Base-by-base conservation (phyloP, 1,140 invertebrate species). In the Carcinoscorpius rotundicauda region DNA sequence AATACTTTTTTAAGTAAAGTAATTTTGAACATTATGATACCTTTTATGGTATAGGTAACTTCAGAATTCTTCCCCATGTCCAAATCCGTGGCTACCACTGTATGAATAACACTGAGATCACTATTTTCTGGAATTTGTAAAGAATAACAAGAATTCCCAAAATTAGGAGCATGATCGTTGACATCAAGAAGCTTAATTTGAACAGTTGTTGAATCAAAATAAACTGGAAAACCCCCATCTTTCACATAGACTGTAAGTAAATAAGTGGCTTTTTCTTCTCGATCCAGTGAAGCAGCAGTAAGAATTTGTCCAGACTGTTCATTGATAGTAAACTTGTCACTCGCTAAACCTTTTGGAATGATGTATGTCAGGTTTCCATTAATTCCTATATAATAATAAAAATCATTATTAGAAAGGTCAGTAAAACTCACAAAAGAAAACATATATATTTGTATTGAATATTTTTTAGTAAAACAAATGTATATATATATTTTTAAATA, bases 121-220 rank as follows among this genome's bases (percentile, higher is more conserved):
- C 86, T 87, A 74, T 94, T 95, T 80, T 97, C 94, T 1, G 90
- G 91, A 1, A 97, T 81, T 0, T 82, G 79, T 0, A 96, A 75
- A 6, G 87, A 83, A 71, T 91, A 91, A 73, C 91, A 94, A 3
- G 88, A 84, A 4, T 87, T 87, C 68, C 86, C 85, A 73, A 95
- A 97, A 72, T 85, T 82, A 1, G 93, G 94, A 8, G 85, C 82
- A 77, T 95, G 88, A 75, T 97, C 93, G 75, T 97, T 97, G 56
- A 92, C 86, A 76, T 98, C 96, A 29, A 85, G 78, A 4, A 97
- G 82, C 50, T 78, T 79, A 4, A 96, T 81, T 4, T 83, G 77
- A 0, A 94, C 78, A 2, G 83, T 86, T 1, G 89, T 84, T 10
- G 88, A 82, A 73, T 92, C 90, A 75, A 84, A 86, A 5, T 77